Conservation (phyloP, 1,140 invertebrate species). For the Orussus abietinus region DNA sequence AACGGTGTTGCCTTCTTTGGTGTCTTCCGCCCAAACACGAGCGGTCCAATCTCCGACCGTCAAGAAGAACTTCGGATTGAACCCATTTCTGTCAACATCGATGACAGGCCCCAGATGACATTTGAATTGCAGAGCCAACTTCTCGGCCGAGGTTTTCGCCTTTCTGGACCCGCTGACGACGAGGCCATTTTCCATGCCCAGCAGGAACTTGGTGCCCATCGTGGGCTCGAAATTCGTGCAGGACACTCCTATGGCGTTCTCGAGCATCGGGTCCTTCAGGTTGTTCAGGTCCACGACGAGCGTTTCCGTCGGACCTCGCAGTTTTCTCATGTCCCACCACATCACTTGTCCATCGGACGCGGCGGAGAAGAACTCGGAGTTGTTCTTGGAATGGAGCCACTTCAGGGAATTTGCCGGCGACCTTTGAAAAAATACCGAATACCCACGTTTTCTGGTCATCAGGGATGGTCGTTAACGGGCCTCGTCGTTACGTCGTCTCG, state of each 20-base stretch:
- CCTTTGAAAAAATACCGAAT: too few relatives aligned
- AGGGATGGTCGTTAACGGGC: too few relatives aligned
- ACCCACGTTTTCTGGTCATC: too few relatives aligned
- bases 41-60: slow-evolving; percentile 64
- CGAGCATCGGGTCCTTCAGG: slow-evolving; percentile 26
- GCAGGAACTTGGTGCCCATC: slow-evolving; percentile 64
- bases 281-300: slow-evolving; percentile 54
- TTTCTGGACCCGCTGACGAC: slow-evolving; percentile 59
- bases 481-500: too few relatives aligned
- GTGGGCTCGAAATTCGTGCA: slow-evolving; percentile 62
- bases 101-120: slow-evolving; percentile 62
- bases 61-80: slow-evolving; percentile 62
- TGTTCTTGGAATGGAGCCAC: slow-evolving; percentile 55
- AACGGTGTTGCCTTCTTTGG: slow-evolving; percentile 61
- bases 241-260: slow-evolving; percentile 55
- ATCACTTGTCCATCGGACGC: slow-evolving; percentile 60
- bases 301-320: slow-evolving; percentile 57
- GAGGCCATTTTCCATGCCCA: slow-evolving; percentile 56
- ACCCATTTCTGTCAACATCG: slow-evolving; percentile 59
- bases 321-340: slow-evolving; percentile 65
- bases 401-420: neutral
- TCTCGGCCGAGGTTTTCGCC: slow-evolving; percentile 57
- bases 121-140: slow-evolving; percentile 51
- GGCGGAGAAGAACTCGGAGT: slow-evolving; percentile 59
- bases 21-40: slow-evolving; percentile 64